These are phyloP conservation scores for Ethmia dodecea DNA, from an alignment of 2,888 invertebrate genomes.

Conservation along the genomic window DNA sequence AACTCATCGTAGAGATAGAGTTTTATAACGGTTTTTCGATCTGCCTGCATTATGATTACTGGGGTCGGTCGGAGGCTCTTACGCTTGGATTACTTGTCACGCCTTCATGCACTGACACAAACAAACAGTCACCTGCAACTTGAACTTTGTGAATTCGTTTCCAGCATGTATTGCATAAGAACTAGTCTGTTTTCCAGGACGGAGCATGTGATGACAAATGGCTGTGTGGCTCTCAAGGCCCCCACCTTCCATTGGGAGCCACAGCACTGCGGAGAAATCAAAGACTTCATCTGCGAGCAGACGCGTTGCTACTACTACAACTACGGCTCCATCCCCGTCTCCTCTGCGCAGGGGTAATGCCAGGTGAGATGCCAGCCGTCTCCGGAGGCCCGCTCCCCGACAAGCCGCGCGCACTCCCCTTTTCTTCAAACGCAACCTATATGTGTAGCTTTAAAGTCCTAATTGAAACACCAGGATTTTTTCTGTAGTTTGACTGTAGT, in stretches of 20 bases:
- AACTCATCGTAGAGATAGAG: no score
- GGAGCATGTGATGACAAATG: constrained; percentile 78
- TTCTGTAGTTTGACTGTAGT: constrained; percentile 27
- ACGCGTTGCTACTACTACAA: constrained; percentile 94
- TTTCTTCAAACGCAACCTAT: background rate
- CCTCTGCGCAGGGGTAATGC: constrained; percentile 94
- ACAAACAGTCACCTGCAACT: no score
- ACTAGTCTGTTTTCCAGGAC: constrained; percentile 74
- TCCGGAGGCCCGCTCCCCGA: constrained; percentile 73
- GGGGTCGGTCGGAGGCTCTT: no score
- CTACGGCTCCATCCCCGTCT: constrained; percentile 93
- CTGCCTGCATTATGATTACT: no score
- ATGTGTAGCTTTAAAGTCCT: constrained; percentile 9
- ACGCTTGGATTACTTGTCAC: no score
- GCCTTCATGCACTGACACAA: no score
- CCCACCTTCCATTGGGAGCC: constrained; percentile 89
- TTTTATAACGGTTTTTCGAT: no score
- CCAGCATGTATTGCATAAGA: constrained; percentile 44
- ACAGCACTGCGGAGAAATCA: constrained; percentile 88
- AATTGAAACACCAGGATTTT: constrained; percentile 7
- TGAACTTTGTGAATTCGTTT: no score
- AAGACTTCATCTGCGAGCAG: constrained; percentile 94
- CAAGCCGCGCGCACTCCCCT: constrained; percentile 57
- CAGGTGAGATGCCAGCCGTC: constrained; percentile 84
- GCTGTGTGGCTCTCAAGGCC: constrained; percentile 87